Evolutionary conservation across 2,888 invertebrate genomes (phyloP), one percentile per base, ranked within the genome.

Genomic region (Drosophila eohydei): DNA sequence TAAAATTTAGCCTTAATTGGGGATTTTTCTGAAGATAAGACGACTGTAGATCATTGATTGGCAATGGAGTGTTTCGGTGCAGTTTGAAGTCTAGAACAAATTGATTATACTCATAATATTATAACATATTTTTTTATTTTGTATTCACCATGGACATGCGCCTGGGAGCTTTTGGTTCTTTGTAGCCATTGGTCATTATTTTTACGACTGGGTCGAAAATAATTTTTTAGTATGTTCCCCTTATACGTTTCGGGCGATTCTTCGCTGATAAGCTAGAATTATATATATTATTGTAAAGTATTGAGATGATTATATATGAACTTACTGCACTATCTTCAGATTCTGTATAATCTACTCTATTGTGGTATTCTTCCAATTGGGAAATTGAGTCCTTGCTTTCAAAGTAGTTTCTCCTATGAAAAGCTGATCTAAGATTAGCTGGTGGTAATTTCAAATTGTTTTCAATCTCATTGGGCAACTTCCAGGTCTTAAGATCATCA

Each of bases 401-500:
- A 14, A 32, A 28, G 12, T 32, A 28, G 43, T 56, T 44, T 14
- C 32, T 51, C n/a, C 48, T 68, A 0, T 71, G 65, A 58, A 68
- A 46, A 32, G 26, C 52, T 7, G 54, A 50, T 44, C 46, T 59
- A 1, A 69, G 58, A 50, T 74, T 57, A 0, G 95, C 94, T 26
- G 95, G 95, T 7, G 97, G 97, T 57, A 97, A 92, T 88, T 95
- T 95, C 0, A 95, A 95, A 70, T 95, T 94, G 38, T 94, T 94
- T 46, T 95, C 93, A 7, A 94, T 91, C 57, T 96, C 89, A 71
- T 96, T 95, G 0, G 97, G 97, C 61, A 97, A 90, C 85, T 94
- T 94, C 95, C 96, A 97, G 59, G 94, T 93, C 83, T 95, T 95
- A 2, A 94, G 93, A 65, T 97, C 96, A 68, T 97, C 97, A 87